Conservation (phyloP, 2,113 vertebrate genomes). For the Amphiprion percula region DNA sequence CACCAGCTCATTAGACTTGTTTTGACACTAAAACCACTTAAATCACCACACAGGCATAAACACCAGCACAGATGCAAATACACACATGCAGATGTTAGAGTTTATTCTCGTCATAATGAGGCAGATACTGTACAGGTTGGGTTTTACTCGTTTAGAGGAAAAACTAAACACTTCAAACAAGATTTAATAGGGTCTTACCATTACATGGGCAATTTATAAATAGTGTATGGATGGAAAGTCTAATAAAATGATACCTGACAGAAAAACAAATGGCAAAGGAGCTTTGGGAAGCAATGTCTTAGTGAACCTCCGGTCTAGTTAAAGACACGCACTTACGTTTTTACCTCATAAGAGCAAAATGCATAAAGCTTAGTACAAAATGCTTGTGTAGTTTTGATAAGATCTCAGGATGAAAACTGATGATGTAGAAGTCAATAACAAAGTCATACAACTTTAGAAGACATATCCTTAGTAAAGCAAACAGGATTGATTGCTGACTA, state of each 20-base stretch:
- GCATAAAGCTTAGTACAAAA: background rate
- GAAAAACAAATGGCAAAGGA: slow-evolving; percentile 38
- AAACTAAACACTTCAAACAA: slow-evolving; percentile 68
- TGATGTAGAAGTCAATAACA: slow-evolving; percentile 26
- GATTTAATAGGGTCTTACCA: slow-evolving; percentile 65
- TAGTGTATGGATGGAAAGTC: slow-evolving; percentile 16
- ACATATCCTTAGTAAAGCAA: slow-evolving; percentile 13
- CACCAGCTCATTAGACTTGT: slow-evolving; percentile 78
- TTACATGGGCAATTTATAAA: slow-evolving; percentile 44
- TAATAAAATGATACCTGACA: slow-evolving; percentile 20
- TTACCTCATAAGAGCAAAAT: background rate
- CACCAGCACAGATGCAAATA: slow-evolving; percentile 61
- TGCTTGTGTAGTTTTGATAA: background rate
- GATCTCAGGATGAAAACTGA: background rate
- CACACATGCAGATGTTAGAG: slow-evolving; percentile 72
- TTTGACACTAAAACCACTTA: slow-evolving; percentile 79
- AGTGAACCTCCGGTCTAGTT: background rate
- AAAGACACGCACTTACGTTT: background rate
- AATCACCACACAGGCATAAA: slow-evolving; percentile 70
- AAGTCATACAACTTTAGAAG: slow-evolving; percentile 20
- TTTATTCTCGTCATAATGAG: slow-evolving; percentile 81
- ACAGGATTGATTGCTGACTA: slow-evolving; percentile 6
- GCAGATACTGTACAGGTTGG: slow-evolving; percentile 75
- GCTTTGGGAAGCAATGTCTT: background rate
- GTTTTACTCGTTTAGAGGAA: slow-evolving; percentile 70